phyloP scores from a whole-genome alignment of 2,797 vertebrate species.

The Sorex maritimensis region DNA sequence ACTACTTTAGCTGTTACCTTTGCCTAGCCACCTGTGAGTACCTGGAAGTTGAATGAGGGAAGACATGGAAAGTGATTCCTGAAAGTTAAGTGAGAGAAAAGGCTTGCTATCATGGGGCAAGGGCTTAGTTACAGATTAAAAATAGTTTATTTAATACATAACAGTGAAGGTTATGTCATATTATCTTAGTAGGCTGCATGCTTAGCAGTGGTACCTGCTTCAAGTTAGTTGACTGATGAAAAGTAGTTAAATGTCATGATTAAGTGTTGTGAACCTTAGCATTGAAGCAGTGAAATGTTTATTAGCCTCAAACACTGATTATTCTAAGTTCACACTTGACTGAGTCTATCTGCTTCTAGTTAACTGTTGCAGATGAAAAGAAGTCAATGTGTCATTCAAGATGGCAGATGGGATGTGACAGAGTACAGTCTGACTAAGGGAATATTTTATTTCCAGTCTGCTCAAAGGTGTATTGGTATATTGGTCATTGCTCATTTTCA shows the following conservation, averaged over 20 bases:
- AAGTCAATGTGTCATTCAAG: conserved; percentile 41
- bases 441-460: not conserved
- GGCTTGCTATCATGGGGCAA: not conserved
- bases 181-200: not conserved
- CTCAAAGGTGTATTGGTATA: not conserved
- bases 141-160: conserved; percentile 8
- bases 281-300: conserved; percentile 19
- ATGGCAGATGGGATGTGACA: conserved; percentile 4
- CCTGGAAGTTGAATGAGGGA: conserved; percentile 17
- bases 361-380: conserved; percentile 51
- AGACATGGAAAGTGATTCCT: conserved; percentile 23
- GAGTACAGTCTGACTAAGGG: not conserved
- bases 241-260: not conserved
- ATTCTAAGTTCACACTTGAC: conserved; percentile 2
- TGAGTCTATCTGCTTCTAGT: not conserved
- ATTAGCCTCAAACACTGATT: conserved; percentile 4
- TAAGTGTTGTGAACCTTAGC: not conserved
- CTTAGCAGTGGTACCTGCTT: not conserved
- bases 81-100: conserved; percentile 40
- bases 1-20: not conserved
- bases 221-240: not conserved
- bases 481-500: not conserved
- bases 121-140: conserved; percentile 26
- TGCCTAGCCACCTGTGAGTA: not conserved
- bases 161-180: not conserved